Conservation (phyloP, 2,797 vertebrate genomes). For the Siniperca undulata region DNA sequence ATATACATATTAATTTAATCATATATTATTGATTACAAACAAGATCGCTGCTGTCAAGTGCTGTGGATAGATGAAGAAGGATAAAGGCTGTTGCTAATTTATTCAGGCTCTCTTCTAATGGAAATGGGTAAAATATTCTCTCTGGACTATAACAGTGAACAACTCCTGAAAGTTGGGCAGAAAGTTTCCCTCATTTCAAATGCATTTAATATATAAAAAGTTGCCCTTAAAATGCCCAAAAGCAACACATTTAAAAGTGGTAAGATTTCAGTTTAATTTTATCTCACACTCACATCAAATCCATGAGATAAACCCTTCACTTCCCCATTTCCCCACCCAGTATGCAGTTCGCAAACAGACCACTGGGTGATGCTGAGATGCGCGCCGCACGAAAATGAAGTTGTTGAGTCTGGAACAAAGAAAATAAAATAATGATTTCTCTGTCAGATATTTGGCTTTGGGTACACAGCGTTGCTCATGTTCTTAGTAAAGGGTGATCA, state of each 20-base stretch:
- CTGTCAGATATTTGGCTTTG: conserved; percentile 67
- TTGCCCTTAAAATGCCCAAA: conserved; percentile 66
- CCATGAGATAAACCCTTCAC: conserved; percentile 48
- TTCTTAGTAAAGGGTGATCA: conserved; percentile 57
- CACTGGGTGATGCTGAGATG: conserved; percentile 76
- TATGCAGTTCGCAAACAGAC: conserved; percentile 54
- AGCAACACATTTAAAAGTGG: conserved; percentile 66
- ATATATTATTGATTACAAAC: conserved; percentile 77
- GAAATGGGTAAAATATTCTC: conserved; percentile 74
- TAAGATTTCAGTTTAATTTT: conserved; percentile 65
- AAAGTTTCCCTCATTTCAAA: conserved; percentile 70
- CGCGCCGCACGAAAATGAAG: conserved; percentile 34
- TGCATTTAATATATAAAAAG: conserved; percentile 65
- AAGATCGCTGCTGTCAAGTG: conserved; percentile 66
- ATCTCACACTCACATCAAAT: conserved; percentile 69
- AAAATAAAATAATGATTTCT: conserved; percentile 65
- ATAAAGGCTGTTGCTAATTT: conserved; percentile 72
- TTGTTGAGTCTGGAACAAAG: conserved; percentile 75
- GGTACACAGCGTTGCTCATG: conserved; percentile 16
- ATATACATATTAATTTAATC: conserved; percentile 55
- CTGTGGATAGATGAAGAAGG: conserved; percentile 56
- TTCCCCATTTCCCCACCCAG: background rate
- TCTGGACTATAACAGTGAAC: conserved; percentile 57
- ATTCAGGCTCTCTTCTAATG: conserved; percentile 61
- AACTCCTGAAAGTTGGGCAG: conserved; percentile 60